Conservation (phyloP, 2,888 invertebrate species). For the Argyresthia goedartella region DNA sequence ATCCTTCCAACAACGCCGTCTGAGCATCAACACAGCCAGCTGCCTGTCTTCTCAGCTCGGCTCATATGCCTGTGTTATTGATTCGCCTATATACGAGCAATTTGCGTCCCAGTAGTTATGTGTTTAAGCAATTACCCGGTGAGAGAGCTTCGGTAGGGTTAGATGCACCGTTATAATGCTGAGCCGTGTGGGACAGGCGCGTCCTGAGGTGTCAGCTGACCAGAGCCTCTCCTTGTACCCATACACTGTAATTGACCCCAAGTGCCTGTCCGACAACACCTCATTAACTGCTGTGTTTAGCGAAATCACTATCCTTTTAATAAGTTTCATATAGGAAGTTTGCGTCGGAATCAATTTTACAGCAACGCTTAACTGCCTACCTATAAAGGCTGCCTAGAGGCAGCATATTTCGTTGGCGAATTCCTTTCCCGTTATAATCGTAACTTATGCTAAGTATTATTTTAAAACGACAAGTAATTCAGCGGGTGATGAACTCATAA, state of each 20-base stretch:
- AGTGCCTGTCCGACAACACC: constrained; percentile 1
- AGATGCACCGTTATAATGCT: constrained; percentile 6
- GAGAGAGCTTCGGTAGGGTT: constrained; percentile 4
- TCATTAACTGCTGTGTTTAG: constrained; percentile 2
- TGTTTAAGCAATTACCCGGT: constrained; percentile 51
- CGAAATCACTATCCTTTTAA: constrained; percentile 1
- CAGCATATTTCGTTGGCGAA: constrained; percentile 8
- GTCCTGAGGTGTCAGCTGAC: not conserved
- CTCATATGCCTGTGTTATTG: not conserved
- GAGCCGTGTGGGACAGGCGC: not conserved
- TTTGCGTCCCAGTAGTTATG: constrained; percentile 11
- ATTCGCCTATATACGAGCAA: not conserved
- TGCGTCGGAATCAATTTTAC: not conserved
- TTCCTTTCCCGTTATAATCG: not conserved
- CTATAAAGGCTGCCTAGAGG: no score
- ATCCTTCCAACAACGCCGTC: no score
- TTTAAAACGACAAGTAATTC: constrained; percentile 7
- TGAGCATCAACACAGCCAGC: no score
- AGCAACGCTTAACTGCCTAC: not conserved
- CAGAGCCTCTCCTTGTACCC: not conserved
- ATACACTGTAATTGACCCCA: constrained; percentile 1
- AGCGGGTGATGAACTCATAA: constrained; percentile 14
- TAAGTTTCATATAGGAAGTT: not conserved
- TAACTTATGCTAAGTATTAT: no score
- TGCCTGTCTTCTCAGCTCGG: no score